Percentiles rank a stretch among this genome's conserved stretches.
Conservation (phyloP, 2,113 vertebrate species). For the Lethenteron camtschaticum region DNA sequence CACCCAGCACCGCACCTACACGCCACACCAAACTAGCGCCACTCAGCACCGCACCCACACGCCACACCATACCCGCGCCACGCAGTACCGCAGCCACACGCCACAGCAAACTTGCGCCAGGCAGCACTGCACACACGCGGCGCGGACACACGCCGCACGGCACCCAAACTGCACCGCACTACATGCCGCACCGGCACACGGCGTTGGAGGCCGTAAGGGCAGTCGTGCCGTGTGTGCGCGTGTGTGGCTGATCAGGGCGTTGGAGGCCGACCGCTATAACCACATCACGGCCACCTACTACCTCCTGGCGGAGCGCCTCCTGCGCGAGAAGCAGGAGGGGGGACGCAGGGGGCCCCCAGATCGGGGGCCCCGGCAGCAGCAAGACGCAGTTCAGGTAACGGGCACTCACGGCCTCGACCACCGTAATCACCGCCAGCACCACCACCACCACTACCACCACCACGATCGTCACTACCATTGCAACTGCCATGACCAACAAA, state of each 20-base stretch:
- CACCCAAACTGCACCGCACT: too few species aligned
- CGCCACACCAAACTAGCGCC: too few species aligned
- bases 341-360: conserved; percentile 13
- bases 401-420: conserved; percentile 5
- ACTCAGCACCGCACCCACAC: too few species aligned
- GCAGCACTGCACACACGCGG: too few species aligned
- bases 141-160: too few species aligned
- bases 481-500: neutral
- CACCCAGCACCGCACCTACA: too few species aligned
- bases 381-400: conserved; percentile 19
- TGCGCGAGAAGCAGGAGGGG: conserved; percentile 31
- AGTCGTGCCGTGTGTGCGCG: conserved; percentile 27
- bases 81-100: too few species aligned
- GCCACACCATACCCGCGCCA: too few species aligned
- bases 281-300: conserved; percentile 38
- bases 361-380: conserved; percentile 17
- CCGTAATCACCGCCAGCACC: rapidly evolving
- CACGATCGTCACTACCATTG: neutral
- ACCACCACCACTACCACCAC: neutral
- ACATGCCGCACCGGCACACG: too few species aligned
- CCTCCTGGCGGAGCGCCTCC: conserved; percentile 30
- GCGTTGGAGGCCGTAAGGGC: conserved; percentile 24
- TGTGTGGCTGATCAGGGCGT: conserved; percentile 24
- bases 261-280: conserved; percentile 33
- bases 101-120: too few species aligned